Base-by-base conservation (phyloP, 2,888 invertebrate genomes). In the Nomada ferruginata region DNA sequence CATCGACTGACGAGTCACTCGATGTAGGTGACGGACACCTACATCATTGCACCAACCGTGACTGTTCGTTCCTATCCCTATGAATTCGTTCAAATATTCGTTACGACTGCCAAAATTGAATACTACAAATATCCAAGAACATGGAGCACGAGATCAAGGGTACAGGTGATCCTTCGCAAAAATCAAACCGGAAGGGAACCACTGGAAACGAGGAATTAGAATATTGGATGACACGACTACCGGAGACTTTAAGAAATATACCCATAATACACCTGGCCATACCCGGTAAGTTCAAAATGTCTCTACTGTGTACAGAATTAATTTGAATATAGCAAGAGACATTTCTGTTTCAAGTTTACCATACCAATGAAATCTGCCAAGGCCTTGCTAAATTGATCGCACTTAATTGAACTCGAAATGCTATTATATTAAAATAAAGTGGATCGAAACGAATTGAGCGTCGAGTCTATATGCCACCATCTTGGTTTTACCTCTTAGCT, bases 241-340 rank as follows among this genome's bases (percentile, higher is more conserved):
- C 97, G 69, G 93, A 94, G 20, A 92, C 94, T 76, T 91, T 96
- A 44, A 95, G 95, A 90, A 94, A 95, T 78, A 82, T 96, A 78
- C 96, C 97, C 36, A 93, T 97, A 76, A 96, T 96, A 85, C 95
- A 96, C 90, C 94, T 97, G 85, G 96, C 97, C 29, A 97, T 97
- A 93, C 97, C 97, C 94, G 97, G 97, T 97, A 95, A 90, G 89
- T 87, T 87, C 18, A 36, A 85, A 84, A 59, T 60, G 13, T 44
- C 65, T 61, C 9, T 75, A 23, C 9, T 29, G n/a, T 29, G 3
- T 7, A 29, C n/a, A 9, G 3, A 60, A 36, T 18, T 23, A 7
- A 50, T 47, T 20, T 57, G 4, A 13, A 23, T 20, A 23, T 11
- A 13, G 23, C 23, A 23, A 23, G 11, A 4, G 47, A 1, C 9